Evolutionary conservation across 2,113 vertebrate species (phyloP).

Genomic region (Thalassarche chlororhynchos): DNA sequence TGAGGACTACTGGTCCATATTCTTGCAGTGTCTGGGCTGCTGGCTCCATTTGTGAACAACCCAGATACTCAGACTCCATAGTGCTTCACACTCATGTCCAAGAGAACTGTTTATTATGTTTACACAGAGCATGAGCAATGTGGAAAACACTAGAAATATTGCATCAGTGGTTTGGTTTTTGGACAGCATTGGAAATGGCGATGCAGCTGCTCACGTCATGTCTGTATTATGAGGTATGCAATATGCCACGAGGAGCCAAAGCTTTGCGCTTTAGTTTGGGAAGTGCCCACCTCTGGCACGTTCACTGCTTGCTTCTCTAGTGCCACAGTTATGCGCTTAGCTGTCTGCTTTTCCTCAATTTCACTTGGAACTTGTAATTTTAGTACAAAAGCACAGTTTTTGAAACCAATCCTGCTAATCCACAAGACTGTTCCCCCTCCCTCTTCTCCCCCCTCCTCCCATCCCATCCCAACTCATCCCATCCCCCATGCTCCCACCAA

Average conservation of each 20-base stretch:
- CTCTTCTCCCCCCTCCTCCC: background rate
- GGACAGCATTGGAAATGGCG: background rate
- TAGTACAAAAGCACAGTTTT: background rate
- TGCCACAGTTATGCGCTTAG: background rate
- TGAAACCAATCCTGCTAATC: background rate
- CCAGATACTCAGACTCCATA: background rate
- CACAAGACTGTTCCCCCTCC: background rate
- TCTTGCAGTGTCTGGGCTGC: background rate
- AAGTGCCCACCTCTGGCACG: background rate
- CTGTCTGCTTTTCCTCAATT: background rate
- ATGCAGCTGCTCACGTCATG: background rate
- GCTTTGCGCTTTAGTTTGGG: background rate
- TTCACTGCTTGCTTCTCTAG: background rate
- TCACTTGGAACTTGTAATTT: background rate
- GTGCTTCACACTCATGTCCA: background rate
- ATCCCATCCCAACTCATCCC: slow-evolving; percentile 24
- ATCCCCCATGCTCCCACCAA: slow-evolving; percentile 56
- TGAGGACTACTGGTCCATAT: background rate
- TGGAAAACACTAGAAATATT: slow-evolving; percentile 31
- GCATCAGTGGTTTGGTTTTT: slow-evolving; percentile 11
- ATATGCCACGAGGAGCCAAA: background rate
- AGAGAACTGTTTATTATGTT: slow-evolving; percentile 51
- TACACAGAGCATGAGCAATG: slow-evolving; percentile 28
- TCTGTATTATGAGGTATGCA: background rate
- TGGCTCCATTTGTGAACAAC: background rate